Percentiles rank a stretch among this genome's conserved stretches.
Evolutionary conservation across 2,797 vertebrate species (phyloP).

Genomic region (Echiichthys vipera): DNA sequence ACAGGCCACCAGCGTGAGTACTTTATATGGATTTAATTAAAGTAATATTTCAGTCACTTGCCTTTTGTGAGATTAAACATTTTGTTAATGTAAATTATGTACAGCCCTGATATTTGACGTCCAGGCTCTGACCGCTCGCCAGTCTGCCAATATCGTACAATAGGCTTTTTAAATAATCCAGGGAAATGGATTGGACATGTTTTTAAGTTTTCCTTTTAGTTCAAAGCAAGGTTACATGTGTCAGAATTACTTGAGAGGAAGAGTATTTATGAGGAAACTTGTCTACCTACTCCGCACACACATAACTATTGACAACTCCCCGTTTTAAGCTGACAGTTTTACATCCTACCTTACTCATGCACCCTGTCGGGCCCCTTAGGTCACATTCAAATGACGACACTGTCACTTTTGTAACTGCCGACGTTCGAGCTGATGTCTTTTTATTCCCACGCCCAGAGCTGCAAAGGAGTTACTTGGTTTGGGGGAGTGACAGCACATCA

Average conservation of each 20-base stretch:
- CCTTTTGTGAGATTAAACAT: neutral
- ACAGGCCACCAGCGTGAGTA: no score
- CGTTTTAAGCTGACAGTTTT: conserved; percentile 43
- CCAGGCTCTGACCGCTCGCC: neutral
- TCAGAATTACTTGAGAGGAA: conserved; percentile 1
- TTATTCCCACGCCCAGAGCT: conserved; percentile 35
- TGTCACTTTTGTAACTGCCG: conserved; percentile 53
- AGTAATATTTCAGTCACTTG: neutral
- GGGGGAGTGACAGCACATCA: conserved; percentile 50
- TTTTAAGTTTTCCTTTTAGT: conserved; percentile 2
- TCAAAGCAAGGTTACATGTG: conserved; percentile 8
- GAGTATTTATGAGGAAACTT: neutral
- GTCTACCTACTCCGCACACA: conserved; percentile 18
- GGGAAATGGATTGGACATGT: conserved; percentile 5
- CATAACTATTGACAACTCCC: conserved; percentile 35
- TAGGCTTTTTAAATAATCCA: neutral
- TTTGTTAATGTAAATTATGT: neutral
- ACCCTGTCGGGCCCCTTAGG: conserved; percentile 28
- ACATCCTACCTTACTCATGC: conserved; percentile 5
- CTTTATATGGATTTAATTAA: no score
- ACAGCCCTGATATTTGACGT: neutral
- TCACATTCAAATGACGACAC: conserved; percentile 56
- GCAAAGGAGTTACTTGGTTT: conserved; percentile 23
- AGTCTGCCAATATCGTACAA: neutral
- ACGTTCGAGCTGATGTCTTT: conserved; percentile 33